phyloP scores from a whole-genome alignment of 1,140 invertebrate genomes.

The Microplitis mediator region DNA sequence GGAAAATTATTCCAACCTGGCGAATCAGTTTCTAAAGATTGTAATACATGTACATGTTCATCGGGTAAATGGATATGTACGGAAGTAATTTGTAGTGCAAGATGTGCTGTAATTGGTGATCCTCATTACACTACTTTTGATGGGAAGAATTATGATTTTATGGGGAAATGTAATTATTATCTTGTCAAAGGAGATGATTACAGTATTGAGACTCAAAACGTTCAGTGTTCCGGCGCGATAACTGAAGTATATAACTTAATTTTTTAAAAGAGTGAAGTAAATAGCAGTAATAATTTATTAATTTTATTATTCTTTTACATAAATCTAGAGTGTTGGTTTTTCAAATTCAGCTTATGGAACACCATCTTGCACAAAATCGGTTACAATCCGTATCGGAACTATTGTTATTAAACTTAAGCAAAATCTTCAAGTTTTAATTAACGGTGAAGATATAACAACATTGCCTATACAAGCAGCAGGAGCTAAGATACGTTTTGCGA shows the following conservation, averaged over 20 bases:
- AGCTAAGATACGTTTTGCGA: constrained; percentile 72
- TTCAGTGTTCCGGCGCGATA: constrained; percentile 77
- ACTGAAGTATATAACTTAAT: constrained; percentile 64
- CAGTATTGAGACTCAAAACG: constrained; percentile 81
- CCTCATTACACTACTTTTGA: constrained; percentile 92
- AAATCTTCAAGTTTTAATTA: constrained; percentile 70
- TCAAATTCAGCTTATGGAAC: constrained; percentile 61
- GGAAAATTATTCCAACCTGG: constrained; percentile 78
- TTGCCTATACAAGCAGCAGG: constrained; percentile 68
- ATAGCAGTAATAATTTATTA: not conserved
- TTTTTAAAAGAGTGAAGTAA: not conserved
- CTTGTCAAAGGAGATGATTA: constrained; percentile 72
- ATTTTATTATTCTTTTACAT: not conserved
- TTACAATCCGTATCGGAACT: constrained; percentile 66
- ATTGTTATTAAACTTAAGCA: constrained; percentile 73
- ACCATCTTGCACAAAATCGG: constrained; percentile 82
- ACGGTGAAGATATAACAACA: constrained; percentile 71
- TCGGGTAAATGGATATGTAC: constrained; percentile 82
- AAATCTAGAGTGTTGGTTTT: constrained; percentile 70
- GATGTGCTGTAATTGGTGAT: constrained; percentile 83
- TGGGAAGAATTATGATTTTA: constrained; percentile 82
- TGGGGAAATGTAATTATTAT: constrained; percentile 87
- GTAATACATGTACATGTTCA: constrained; percentile 80
- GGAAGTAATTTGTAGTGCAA: constrained; percentile 71
- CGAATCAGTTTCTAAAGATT: constrained; percentile 75